A percentile compares a stretch with the other conserved stretches of the same genome.
Conservation (phyloP, 92 coral and sea anemone species). For the Palythoa heliodiscus region DNA sequence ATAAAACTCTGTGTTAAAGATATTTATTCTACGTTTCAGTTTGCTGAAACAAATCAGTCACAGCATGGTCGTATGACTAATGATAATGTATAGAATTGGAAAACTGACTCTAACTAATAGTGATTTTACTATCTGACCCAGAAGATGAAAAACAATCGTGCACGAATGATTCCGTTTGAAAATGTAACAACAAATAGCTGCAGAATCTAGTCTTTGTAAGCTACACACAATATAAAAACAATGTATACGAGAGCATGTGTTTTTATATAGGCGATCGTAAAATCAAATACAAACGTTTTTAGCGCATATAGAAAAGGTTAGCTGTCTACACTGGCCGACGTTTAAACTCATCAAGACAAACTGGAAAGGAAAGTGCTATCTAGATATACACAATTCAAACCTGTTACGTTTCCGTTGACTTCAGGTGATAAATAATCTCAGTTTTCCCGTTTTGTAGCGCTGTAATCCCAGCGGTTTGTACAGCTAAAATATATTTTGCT, state of each 20-base stretch:
- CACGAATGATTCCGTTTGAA: too few relatives aligned
- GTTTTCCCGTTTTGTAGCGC: not conserved
- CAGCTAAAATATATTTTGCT: constrained; percentile 28
- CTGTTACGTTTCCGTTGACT: constrained; percentile 1
- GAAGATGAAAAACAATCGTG: too few relatives aligned
- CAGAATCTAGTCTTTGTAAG: too few relatives aligned
- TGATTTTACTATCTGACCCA: too few relatives aligned
- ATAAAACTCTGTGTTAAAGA: too few relatives aligned
- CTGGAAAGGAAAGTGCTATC: not conserved
- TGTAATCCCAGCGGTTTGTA: not conserved
- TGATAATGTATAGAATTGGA: too few relatives aligned
- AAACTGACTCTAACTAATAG: too few relatives aligned
- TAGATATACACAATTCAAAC: not conserved
- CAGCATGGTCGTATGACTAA: too few relatives aligned
- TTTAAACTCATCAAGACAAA: not conserved
- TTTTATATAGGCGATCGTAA: not conserved
- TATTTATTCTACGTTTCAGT: too few relatives aligned
- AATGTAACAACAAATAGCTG: too few relatives aligned
- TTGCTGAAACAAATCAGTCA: too few relatives aligned
- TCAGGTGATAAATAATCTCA: not conserved
- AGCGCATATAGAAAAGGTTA: not conserved
- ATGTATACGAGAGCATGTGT: not conserved
- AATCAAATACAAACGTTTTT: not conserved
- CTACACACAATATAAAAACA: not conserved
- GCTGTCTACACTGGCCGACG: not conserved